phyloP scores from a whole-genome alignment of 1,140 invertebrate species.

The Rhopalosiphum padi region DNA sequence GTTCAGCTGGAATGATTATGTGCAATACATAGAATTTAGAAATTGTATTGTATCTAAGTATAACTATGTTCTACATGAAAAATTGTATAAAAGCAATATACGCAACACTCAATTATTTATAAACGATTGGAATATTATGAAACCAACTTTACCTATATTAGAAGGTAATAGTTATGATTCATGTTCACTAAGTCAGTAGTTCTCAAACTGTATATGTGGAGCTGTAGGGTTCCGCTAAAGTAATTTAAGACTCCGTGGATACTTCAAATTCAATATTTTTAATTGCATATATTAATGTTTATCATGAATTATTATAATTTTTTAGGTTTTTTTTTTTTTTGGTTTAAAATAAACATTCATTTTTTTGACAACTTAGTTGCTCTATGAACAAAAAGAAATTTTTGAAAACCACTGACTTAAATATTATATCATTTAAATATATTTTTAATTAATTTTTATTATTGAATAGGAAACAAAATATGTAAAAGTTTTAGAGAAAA shows the following conservation, averaged over 20 bases:
- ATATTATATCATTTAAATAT: not conserved
- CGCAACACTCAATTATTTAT: constrained; percentile 50
- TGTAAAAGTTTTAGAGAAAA: constrained; percentile 16
- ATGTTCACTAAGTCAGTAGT: not conserved
- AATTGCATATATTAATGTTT: not conserved
- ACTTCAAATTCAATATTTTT: not conserved
- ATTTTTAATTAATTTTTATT: not conserved
- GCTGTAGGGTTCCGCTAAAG: not conserved
- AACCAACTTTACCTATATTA: constrained; percentile 21
- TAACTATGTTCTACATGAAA: constrained; percentile 12
- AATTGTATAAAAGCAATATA: constrained; percentile 16
- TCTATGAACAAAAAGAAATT: not conserved
- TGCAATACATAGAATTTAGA: constrained; percentile 47
- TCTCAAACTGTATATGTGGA: not conserved
- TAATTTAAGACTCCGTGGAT: not conserved
- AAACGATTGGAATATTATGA: constrained; percentile 43
- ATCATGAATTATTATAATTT: not conserved
- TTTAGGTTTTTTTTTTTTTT: not conserved
- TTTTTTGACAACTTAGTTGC: not conserved
- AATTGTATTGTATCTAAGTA: constrained; percentile 27
- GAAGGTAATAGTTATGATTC: constrained; percentile 24
- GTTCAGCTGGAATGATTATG: constrained; percentile 46
- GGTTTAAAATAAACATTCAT: not conserved
- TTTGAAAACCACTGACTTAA: not conserved
- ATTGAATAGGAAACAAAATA: not conserved